phyloP scores from a whole-genome alignment of 2,888 invertebrate species.

The Machimus rusticus region DNA sequence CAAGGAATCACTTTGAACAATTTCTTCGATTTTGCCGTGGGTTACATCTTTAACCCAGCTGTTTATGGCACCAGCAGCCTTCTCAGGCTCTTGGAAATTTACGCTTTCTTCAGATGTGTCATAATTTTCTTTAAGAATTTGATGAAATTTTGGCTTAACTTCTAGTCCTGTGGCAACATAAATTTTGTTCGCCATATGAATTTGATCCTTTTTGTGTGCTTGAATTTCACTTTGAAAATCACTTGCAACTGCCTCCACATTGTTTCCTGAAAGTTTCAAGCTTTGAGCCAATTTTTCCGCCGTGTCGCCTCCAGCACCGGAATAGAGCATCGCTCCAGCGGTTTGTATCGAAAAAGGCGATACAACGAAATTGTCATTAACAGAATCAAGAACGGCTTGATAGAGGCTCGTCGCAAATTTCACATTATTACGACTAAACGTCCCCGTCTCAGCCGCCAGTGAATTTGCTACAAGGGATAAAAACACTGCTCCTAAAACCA shows the following conservation, averaged over 20 bases:
- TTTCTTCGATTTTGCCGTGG: constrained; percentile 80
- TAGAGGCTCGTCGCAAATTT: not conserved
- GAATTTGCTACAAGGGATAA: not conserved
- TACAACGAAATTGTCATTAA: constrained; percentile 71
- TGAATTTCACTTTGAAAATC: constrained; percentile 54
- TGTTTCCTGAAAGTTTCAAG: constrained; percentile 64
- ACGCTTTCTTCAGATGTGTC: constrained; percentile 71
- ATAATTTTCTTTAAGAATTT: constrained; percentile 70
- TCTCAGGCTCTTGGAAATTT: constrained; percentile 67
- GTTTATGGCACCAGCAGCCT: constrained; percentile 69
- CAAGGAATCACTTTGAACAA: constrained; percentile 70
- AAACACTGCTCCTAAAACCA: not conserved
- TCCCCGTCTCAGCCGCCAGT: too few species aligned
- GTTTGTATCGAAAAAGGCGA: constrained; percentile 81
- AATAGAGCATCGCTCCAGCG: constrained; percentile 74
- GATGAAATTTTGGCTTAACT: constrained; percentile 67
- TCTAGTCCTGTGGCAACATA: constrained; percentile 69
- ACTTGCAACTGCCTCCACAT: constrained; percentile 52
- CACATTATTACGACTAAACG: not conserved
- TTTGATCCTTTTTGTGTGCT: constrained; percentile 53
- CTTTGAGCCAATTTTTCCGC: constrained; percentile 67
- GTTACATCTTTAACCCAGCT: constrained; percentile 83
- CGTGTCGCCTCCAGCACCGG: constrained; percentile 73
- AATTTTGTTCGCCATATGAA: constrained; percentile 78
- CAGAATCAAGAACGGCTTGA: not conserved